Evolutionary conservation across 2,888 invertebrate genomes (phyloP).

Genomic region (Drosophila siamana): DNA sequence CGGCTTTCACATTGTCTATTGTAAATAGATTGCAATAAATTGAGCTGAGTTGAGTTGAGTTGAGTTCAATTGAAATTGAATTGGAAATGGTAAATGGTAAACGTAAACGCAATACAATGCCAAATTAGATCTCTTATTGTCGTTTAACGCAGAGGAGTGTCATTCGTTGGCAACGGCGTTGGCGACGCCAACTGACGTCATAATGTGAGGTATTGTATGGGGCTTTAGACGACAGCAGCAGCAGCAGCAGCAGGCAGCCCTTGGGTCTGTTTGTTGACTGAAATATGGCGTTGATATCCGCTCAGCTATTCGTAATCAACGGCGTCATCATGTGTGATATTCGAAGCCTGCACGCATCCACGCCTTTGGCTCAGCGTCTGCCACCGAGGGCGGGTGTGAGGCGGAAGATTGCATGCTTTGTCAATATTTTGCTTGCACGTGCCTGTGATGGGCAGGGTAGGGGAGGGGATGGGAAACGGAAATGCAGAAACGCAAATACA

Average conservation of each 20-base stretch:
- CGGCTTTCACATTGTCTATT: conserved; percentile 5
- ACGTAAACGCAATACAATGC: conserved; percentile 49
- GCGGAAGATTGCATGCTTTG: conserved; percentile 44
- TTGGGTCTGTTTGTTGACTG: conserved; percentile 19
- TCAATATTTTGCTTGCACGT: conserved; percentile 68
- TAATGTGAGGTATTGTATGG: background rate
- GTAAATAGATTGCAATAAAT: conserved; percentile 39
- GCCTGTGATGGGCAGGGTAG: conserved; percentile 15
- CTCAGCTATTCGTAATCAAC: conserved; percentile 10
- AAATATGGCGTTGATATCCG: conserved; percentile 37
- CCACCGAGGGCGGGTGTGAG: background rate
- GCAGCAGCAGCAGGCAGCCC: background rate
- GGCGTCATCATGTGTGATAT: conserved; percentile 26
- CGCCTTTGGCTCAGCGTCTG: conserved; percentile 24
- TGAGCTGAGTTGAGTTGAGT: conserved; percentile 49
- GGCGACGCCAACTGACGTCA: conserved; percentile 40
- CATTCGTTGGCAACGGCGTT: conserved; percentile 11
- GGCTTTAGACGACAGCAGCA: background rate
- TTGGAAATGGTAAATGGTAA: conserved; percentile 42
- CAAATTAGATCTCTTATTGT: conserved; percentile 68
- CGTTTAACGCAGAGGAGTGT: conserved; percentile 39
- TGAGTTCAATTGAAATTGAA: conserved; percentile 49
- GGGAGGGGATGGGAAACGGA: conserved; percentile 43
- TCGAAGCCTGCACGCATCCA: conserved; percentile 38
- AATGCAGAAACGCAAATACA: conserved; percentile 60